Conservation (phyloP, 1,140 invertebrate genomes). For the Conus ventricosus region DNA sequence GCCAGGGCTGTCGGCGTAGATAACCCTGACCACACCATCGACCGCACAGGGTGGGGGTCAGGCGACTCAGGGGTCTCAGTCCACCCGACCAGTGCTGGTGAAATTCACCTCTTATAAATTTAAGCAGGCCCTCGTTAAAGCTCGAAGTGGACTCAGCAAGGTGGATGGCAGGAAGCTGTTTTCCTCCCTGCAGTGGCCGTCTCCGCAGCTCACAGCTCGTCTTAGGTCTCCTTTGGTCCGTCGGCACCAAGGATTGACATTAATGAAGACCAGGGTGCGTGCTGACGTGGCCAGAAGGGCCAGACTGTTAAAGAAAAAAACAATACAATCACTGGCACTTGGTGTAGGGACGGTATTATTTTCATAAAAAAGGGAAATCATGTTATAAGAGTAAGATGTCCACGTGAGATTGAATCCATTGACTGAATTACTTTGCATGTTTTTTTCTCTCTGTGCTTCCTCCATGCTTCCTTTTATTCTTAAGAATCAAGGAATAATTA, state of each 20-base stretch:
- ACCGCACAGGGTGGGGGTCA: too few relatives aligned
- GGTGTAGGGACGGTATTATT: not conserved
- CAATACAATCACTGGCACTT: not conserved
- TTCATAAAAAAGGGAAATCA: not conserved
- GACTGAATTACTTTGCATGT: not conserved
- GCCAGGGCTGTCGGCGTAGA: too few relatives aligned
- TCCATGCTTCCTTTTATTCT: not conserved
- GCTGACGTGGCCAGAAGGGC: not conserved
- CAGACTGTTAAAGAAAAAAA: not conserved
- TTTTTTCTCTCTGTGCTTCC: too few relatives aligned
- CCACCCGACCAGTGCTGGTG: not conserved
- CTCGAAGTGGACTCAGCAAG: not conserved
- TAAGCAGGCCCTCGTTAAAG: not conserved
- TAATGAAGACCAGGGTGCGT: not conserved
- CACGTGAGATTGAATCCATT: not conserved
- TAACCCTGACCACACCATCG: too few relatives aligned
- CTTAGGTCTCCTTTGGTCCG: not conserved
- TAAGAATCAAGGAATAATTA: not conserved
- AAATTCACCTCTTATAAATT: not conserved
- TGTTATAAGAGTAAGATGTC: not conserved
- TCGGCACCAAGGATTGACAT: not conserved
- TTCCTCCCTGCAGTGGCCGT: not conserved
- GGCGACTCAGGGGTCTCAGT: too few relatives aligned
- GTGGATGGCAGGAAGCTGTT: not conserved
- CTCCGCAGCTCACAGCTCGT: not conserved